Conservation (phyloP, 2,888 invertebrate genomes). For the Mesorhabditis belari region DNA sequence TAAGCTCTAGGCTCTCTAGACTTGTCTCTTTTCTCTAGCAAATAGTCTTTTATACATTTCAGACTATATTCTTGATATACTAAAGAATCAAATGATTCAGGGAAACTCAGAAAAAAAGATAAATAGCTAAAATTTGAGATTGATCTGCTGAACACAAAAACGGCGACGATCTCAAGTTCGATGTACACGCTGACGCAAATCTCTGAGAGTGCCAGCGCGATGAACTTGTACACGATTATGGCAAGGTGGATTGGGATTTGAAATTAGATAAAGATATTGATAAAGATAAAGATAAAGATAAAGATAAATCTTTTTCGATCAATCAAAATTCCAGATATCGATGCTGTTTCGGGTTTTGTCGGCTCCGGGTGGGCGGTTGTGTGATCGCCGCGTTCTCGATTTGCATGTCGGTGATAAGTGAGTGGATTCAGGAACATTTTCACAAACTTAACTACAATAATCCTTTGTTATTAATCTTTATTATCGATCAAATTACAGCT, state of each 20-base stretch:
- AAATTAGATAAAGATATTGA: neutral
- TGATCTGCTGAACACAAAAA: neutral
- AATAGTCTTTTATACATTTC: no score
- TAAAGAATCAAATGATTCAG: no score
- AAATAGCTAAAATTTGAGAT: neutral
- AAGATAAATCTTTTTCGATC: no score
- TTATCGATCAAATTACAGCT: slow-evolving; percentile 5
- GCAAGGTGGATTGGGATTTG: neutral
- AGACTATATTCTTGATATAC: no score
- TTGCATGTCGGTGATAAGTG: slow-evolving; percentile 22
- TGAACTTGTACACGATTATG: neutral
- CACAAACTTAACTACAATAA: neutral
- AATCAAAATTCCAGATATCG: slow-evolving; percentile 36
- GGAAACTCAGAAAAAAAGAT: neutral
- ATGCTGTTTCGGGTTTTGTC: slow-evolving; percentile 39
- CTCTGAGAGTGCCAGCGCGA: neutral
- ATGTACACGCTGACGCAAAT: neutral
- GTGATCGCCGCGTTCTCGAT: slow-evolving; percentile 26
- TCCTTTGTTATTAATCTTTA: neutral
- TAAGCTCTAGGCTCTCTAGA: no score
- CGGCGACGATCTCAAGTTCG: neutral
- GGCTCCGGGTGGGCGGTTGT: slow-evolving; percentile 33
- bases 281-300: no score
- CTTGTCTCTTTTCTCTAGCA: no score
- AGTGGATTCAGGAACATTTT: neutral